A percentile compares a stretch with the other conserved stretches of the same genome.
phyloP scores from a whole-genome alignment of 1,140 invertebrate genomes.

The Pseudoatta argentina region DNA sequence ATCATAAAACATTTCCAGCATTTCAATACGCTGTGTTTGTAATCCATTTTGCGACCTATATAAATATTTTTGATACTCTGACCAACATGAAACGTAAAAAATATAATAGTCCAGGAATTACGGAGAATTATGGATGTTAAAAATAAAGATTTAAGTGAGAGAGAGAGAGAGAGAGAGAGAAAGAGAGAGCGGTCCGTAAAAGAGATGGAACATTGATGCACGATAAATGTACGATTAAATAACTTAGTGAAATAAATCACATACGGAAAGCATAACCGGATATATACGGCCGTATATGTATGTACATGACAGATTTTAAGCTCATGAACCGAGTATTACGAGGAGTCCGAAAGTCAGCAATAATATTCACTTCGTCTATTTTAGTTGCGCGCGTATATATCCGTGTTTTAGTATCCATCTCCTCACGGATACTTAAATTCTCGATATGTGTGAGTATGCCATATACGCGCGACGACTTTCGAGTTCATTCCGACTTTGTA shows the following conservation, averaged over 20 bases:
- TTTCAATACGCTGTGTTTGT: neutral
- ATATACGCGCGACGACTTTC: constrained; percentile 22
- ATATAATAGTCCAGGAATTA: constrained; percentile 32
- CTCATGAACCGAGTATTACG: constrained; percentile 42
- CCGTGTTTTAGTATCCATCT: constrained; percentile 59
- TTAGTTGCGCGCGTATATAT: constrained; percentile 12
- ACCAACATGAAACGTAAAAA: neutral
- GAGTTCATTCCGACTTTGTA: constrained; percentile 61
- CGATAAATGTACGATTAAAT: constrained; percentile 50
- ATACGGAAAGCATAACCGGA: neutral
- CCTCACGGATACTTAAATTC: constrained; percentile 59
- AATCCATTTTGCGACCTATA: constrained; percentile 39
- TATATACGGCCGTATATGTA: neutral
- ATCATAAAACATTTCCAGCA: neutral
- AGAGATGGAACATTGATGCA: constrained; percentile 32
- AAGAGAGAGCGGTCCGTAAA: neutral
- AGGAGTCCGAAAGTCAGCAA: constrained; percentile 51
- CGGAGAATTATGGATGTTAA: constrained; percentile 34
- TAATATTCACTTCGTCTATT: constrained; percentile 63
- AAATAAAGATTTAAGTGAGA: constrained; percentile 31
- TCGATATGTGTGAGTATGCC: neutral
- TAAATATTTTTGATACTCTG: constrained; percentile 8
- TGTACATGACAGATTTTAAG: constrained; percentile 35
- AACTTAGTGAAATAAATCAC: constrained; percentile 49
- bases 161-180: neutral